Conservation (phyloP, 2,888 invertebrate genomes). For the Cantharis flavilabris region DNA sequence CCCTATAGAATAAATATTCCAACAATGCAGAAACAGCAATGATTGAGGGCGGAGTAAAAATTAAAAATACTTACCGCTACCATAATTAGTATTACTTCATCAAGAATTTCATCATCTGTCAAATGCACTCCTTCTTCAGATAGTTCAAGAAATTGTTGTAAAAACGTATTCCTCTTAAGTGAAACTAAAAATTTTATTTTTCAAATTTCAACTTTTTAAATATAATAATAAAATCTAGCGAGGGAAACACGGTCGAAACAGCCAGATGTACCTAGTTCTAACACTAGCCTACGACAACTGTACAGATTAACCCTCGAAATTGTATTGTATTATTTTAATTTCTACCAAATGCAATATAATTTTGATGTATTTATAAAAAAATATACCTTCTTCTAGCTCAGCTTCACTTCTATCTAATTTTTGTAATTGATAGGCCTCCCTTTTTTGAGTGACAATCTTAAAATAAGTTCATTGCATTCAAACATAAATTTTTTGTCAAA, state of each 20-base stretch:
- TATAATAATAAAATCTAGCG: too few relatives aligned
- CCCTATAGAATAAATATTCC: constrained; percentile 33
- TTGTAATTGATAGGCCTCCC: not conserved
- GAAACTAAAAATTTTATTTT: not conserved
- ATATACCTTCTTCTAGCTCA: constrained; percentile 55
- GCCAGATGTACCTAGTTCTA: too few relatives aligned
- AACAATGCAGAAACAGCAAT: not conserved
- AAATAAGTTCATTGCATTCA: not conserved
- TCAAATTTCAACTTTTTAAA: too few relatives aligned
- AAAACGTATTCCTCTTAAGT: constrained; percentile 49
- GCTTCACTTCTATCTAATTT: constrained; percentile 39
- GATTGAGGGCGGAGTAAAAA: too few relatives aligned
- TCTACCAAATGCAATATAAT: too few relatives aligned
- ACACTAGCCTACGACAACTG: too few relatives aligned
- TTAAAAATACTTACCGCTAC: constrained; percentile 20
- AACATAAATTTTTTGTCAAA: not conserved
- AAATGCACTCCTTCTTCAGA: constrained; percentile 11
- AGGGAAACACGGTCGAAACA: too few relatives aligned
- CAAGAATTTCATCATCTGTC: constrained; percentile 19
- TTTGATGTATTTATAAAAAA: not conserved
- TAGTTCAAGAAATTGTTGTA: constrained; percentile 55
- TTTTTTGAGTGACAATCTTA: constrained; percentile 4
- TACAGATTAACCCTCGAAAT: too few relatives aligned
- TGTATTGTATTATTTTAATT: too few relatives aligned
- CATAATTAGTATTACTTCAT: constrained; percentile 31